Percentiles rank a stretch among this genome's conserved stretches.
Evolutionary conservation across 2,888 invertebrate species (phyloP).

Genomic region (Calephelis perditalis): DNA sequence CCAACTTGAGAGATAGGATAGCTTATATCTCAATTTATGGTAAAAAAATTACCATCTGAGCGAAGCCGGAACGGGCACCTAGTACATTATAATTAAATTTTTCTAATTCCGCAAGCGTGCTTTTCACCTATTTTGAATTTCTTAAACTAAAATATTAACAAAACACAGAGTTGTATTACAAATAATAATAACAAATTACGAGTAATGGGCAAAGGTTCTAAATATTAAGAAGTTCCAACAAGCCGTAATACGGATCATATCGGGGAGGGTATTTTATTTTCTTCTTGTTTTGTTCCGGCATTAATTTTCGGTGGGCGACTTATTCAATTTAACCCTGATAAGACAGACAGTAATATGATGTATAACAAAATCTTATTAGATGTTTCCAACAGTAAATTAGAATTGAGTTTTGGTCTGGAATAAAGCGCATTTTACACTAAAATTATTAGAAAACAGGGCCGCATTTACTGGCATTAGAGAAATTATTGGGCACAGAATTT

Average conservation of each 20-base stretch:
- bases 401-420: conserved; percentile 38
- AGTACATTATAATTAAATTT: no score
- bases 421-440: conserved; percentile 53
- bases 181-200: no score
- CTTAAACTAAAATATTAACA: no score
- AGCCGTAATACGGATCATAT: conserved; percentile 4
- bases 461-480: not conserved
- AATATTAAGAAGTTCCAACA: no score
- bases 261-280: conserved; percentile 16
- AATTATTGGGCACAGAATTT: not conserved
- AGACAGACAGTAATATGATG: conserved; percentile 51
- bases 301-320: conserved; percentile 29
- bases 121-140: no score
- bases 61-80: no score
- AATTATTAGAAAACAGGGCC: conserved; percentile 14
- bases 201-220: no score
- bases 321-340: conserved; percentile 45
- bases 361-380: conserved; percentile 50
- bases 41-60: no score
- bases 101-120: no score
- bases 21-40: no score
- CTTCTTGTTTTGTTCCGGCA: conserved; percentile 16
- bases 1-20: no score
- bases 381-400: conserved; percentile 40
- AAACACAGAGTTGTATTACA: no score